phyloP scores from a whole-genome alignment of 2,113 vertebrate species.

The Micromys minutus region DNA sequence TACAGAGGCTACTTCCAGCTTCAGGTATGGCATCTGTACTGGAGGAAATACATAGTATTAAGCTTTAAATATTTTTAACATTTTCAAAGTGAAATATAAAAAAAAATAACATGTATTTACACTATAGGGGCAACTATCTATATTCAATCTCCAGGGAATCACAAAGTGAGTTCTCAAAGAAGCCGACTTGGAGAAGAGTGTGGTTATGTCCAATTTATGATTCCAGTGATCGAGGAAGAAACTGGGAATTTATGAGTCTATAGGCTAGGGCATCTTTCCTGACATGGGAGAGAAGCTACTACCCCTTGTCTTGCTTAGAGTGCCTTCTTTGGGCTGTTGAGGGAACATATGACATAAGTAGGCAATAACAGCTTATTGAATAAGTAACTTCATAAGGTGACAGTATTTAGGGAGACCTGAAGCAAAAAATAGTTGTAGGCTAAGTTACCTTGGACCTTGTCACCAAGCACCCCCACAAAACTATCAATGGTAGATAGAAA shows the following conservation, averaged over 20 bases:
- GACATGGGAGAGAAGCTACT: not conserved
- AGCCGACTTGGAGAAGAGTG: not conserved
- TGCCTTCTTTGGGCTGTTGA: slow-evolving; percentile 6
- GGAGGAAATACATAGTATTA: not conserved
- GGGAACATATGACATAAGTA: not conserved
- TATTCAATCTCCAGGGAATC: not conserved
- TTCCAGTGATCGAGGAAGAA: not conserved
- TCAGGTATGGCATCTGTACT: not conserved
- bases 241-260: not conserved
- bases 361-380: not conserved
- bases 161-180: not conserved
- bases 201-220: not conserved
- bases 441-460: not conserved
- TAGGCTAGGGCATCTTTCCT: not conserved
- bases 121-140: not conserved
- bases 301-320: not conserved
- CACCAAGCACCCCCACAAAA: not conserved
- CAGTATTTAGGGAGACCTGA: slow-evolving; percentile 13
- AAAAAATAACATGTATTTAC: not conserved
- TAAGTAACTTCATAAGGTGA: not conserved
- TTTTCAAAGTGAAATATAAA: not conserved
- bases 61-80: not conserved
- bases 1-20: not conserved
- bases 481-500: not conserved
- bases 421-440: slow-evolving; percentile 18